Percentiles rank a stretch among this genome's conserved stretches.
Evolutionary conservation across 2,113 vertebrate genomes (phyloP).

Genomic region (Burhinus bistriatus): DNA sequence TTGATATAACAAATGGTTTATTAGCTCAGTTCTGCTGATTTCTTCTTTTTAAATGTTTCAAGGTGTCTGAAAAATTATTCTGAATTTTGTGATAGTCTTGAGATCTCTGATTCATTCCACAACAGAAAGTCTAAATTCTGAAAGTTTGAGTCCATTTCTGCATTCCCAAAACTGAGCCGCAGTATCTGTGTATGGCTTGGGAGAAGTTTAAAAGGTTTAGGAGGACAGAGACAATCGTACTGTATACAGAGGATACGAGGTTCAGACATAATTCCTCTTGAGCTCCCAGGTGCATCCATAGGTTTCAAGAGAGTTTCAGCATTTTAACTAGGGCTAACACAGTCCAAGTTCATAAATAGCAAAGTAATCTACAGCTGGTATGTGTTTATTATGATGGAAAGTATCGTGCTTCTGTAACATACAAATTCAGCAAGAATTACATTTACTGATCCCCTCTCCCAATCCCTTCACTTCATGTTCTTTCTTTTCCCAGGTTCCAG

Average conservation of each 20-base stretch:
- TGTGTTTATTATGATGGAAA: background rate
- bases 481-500: accelerated
- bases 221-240: background rate
- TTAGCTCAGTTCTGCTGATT: background rate
- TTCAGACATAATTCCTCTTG: background rate
- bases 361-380: background rate
- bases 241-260: background rate
- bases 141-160: background rate
- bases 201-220: background rate
- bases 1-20: background rate
- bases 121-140: background rate
- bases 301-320: background rate
- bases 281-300: background rate
- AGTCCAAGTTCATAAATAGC: background rate
- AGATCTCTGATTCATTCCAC: background rate
- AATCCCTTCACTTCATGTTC: background rate
- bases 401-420: background rate
- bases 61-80: background rate
- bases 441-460: background rate
- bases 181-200: background rate
- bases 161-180: background rate
- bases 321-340: background rate
- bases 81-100: background rate
- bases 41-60: background rate
- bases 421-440: background rate